phyloP scores from a whole-genome alignment of 2,113 vertebrate genomes.

The Meleagris gallopavo region DNA sequence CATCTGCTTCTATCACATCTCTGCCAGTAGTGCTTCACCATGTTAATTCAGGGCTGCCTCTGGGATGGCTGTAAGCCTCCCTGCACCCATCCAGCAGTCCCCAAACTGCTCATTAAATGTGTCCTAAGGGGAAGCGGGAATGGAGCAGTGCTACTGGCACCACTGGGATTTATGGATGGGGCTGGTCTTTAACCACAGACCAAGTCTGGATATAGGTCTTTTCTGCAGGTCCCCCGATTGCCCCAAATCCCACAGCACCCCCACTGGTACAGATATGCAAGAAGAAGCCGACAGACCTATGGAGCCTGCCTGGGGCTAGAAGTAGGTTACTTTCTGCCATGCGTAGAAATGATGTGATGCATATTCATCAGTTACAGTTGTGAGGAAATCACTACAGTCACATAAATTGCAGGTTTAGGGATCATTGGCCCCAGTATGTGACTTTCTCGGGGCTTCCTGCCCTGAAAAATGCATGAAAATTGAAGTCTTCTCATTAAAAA shows the following conservation, averaged over 20 bases:
- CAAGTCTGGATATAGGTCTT: neutral
- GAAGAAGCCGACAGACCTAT: constrained; percentile 1
- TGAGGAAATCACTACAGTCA: neutral
- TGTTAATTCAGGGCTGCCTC: neutral
- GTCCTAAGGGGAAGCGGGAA: neutral
- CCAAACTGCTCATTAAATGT: neutral
- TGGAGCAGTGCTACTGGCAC: accelerated
- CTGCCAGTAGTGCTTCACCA: neutral
- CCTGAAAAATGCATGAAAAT: constrained; percentile 14
- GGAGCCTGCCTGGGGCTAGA: constrained; percentile 11
- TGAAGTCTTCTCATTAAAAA: neutral
- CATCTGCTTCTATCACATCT: constrained; percentile 15
- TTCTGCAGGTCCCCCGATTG: accelerated
- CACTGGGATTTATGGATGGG: neutral
- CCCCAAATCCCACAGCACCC: neutral
- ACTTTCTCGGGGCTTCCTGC: constrained; percentile 26
- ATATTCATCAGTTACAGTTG: constrained; percentile 60
- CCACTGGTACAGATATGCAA: neutral
- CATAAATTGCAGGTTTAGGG: constrained; percentile 62
- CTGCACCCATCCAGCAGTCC: neutral
- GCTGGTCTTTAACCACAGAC: neutral
- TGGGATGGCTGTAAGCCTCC: neutral
- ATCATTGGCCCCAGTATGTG: constrained; percentile 1
- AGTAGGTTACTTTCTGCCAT: constrained; percentile 50
- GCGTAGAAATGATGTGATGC: constrained; percentile 54